Conservation (phyloP, 1,140 invertebrate genomes). For the Nymphalis io region DNA sequence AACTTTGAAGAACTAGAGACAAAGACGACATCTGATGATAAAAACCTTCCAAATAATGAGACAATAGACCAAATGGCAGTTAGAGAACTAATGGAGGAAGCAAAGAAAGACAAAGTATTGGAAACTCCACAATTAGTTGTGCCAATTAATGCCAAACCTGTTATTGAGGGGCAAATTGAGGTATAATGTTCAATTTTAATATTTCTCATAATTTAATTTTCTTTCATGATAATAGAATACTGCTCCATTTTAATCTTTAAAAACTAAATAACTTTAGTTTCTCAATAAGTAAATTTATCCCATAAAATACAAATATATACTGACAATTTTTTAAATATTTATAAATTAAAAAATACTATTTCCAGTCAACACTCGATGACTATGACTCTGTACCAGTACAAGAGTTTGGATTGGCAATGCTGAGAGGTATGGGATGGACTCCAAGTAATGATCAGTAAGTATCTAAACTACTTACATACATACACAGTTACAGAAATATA, state of each 20-base stretch:
- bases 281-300: no score
- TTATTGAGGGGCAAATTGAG: constrained; percentile 82
- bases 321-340: neutral
- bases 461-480: constrained; percentile 10
- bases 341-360: constrained; percentile 35
- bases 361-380: constrained; percentile 89
- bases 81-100: constrained; percentile 81
- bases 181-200: constrained; percentile 47
- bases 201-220: no score
- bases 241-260: no score
- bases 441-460: constrained; percentile 83
- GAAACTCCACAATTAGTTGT: constrained; percentile 74
- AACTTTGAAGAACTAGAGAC: constrained; percentile 61
- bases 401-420: constrained; percentile 94
- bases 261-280: no score
- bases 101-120: constrained; percentile 61
- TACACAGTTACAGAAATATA: no score
- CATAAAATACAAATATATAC: neutral
- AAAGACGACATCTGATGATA: constrained; percentile 33
- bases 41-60: constrained; percentile 57
- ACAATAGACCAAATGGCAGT: constrained; percentile 77
- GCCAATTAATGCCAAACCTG: constrained; percentile 77
- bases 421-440: constrained; percentile 97
- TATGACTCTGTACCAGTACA: constrained; percentile 94
- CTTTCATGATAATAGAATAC: no score